Percentiles rank a stretch among this genome's conserved stretches.
Evolutionary conservation across 2,797 vertebrate species (phyloP).

Genomic region (Diplodus puntazzo): DNA sequence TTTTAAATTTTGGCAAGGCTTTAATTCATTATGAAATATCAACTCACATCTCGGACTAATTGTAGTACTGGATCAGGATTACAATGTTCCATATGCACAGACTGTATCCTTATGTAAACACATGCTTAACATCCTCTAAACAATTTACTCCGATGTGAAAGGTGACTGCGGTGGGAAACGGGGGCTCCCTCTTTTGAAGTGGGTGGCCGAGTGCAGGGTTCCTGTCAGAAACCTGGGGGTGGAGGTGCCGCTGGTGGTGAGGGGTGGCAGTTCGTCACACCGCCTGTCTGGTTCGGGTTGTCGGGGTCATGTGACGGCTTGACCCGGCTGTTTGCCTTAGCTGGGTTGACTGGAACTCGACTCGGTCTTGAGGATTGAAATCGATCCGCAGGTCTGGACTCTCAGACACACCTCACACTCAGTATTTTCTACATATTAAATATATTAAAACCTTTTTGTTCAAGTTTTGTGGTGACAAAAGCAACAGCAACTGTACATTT

Average conservation of each 20-base stretch:
- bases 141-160: neutral
- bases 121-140: neutral
- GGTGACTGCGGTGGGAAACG: neutral
- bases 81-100: neutral
- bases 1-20: too few relatives aligned
- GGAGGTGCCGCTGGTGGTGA: neutral
- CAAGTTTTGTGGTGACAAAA: neutral
- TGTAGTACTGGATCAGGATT: too few relatives aligned
- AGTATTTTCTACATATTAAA: neutral
- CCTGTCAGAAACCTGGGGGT: conserved; percentile 14
- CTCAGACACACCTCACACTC: neutral
- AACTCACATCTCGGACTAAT: too few relatives aligned
- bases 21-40: too few relatives aligned
- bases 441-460: neutral
- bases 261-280: conserved; percentile 11
- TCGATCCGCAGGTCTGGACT: conserved; percentile 31
- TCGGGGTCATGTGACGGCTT: conserved; percentile 57
- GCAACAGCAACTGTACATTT: neutral
- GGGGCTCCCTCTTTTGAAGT: conserved; percentile 21
- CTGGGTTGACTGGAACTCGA: conserved; percentile 35
- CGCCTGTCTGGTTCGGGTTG: conserved; percentile 46
- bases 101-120: neutral
- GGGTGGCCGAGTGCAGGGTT: conserved; percentile 42
- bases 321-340: conserved; percentile 54
- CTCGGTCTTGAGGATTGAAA: conserved; percentile 41